These are phyloP conservation scores for Hippocampus zosterae DNA, from an alignment of 2,113 vertebrate genomes.

Conservation along the genomic window DNA sequence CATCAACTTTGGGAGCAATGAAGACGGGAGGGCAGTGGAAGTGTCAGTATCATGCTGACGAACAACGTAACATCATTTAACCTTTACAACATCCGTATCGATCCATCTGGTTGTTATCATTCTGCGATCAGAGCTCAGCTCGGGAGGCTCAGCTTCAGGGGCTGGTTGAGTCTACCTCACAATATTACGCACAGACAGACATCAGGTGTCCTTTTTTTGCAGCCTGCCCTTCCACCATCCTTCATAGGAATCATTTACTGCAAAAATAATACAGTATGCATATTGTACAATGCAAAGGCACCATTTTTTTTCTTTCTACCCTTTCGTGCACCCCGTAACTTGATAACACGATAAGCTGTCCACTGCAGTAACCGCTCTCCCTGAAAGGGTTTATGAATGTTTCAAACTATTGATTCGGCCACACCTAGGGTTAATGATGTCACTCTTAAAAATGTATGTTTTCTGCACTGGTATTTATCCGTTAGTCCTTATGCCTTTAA, in stretches of 20 bases:
- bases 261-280: neutral
- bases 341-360: too few species aligned
- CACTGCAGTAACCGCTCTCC: too few species aligned
- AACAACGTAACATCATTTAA: conserved; percentile 79
- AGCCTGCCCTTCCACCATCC: conserved; percentile 59
- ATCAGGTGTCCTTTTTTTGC: conserved; percentile 39
- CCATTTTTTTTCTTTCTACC: too few species aligned
- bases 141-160: conserved; percentile 61
- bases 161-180: conserved; percentile 54
- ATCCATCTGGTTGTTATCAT: conserved; percentile 73
- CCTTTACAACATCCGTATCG: conserved; percentile 80
- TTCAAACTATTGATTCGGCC: too few species aligned
- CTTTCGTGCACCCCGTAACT: too few species aligned
- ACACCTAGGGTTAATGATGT: too few species aligned
- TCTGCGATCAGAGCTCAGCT: conserved; percentile 64
- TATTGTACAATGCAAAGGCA: neutral
- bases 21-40: conserved; percentile 33
- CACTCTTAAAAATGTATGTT: too few species aligned
- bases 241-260: conserved; percentile 45
- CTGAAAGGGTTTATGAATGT: too few species aligned
- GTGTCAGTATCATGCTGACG: conserved; percentile 69
- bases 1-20: conserved; percentile 39
- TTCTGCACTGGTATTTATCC: too few species aligned
- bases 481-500: neutral
- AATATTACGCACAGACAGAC: conserved; percentile 62